Percentiles rank a stretch among this genome's conserved stretches.
phyloP scores from a whole-genome alignment of 2,113 vertebrate species.

The Cathartes aura region DNA sequence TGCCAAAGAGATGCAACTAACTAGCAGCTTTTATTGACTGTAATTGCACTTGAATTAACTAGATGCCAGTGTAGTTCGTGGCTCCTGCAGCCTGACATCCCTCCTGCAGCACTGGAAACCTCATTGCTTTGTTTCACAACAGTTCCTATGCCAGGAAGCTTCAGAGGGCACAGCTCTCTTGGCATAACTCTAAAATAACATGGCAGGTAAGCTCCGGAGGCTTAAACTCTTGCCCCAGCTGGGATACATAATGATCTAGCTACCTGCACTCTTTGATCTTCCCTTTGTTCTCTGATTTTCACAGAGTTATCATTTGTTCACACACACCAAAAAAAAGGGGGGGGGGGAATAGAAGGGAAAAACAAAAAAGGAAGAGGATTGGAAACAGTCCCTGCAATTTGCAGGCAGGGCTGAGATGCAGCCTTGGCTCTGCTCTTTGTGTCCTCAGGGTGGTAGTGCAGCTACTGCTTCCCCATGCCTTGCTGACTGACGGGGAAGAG shows the following conservation, averaged over 20 bases:
- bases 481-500: background rate
- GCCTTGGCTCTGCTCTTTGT: background rate
- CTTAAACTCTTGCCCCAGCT: conserved; percentile 12
- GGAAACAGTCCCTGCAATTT: background rate
- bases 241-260: conserved; percentile 5
- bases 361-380: background rate
- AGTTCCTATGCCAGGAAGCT: conserved; percentile 20
- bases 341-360: background rate
- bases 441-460: conserved; percentile 50
- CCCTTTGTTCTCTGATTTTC: conserved; percentile 29
- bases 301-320: background rate
- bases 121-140: background rate
- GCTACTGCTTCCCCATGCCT: background rate
- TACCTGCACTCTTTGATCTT: conserved; percentile 37
- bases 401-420: background rate
- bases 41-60: conserved; percentile 30
- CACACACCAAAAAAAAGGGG: fast-evolving
- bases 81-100: conserved; percentile 17
- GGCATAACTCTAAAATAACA: conserved; percentile 9
- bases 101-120: background rate
- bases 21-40: background rate
- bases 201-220: conserved; percentile 2
- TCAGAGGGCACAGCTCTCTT: conserved; percentile 32
- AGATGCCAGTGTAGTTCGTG: conserved; percentile 7
- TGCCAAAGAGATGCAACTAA: background rate